Base-by-base conservation (phyloP, 2,888 invertebrate species). In the Globia sparganii region DNA sequence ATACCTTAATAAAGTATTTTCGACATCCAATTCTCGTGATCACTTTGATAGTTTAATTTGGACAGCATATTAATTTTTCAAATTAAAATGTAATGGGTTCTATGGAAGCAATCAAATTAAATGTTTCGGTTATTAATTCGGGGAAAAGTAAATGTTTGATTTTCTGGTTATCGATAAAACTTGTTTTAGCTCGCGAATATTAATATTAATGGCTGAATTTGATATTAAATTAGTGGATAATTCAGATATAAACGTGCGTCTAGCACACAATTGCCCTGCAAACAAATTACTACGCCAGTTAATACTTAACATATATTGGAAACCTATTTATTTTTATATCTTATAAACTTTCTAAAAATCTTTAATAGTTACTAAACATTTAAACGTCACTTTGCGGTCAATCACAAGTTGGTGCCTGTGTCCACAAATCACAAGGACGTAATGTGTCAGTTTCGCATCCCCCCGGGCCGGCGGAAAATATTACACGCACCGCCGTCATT, bases 401-500 rank as follows among this genome's bases (percentile, higher is more conserved):
- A 67, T 77, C 78, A 69, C 59, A 72, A 66, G 71, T 75, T 68
- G n/a, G 65, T 46, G 34, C 58, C 64, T 53, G 69, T 77, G 77
- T 76, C 76, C 80, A 85, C 79, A 89, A 85, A 82, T 84, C 81
- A 86, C 75, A 80, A 81, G 78, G 71, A 80, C 78, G 86, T 86
- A 87, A 86, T 87, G 80, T 81, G 84, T 80, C 81, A 85, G 75
- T 68, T 72, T 69, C 79, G 72, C 64, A 74, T 86, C 87, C 91
- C 81, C 81, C 74, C 82, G 89, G 91, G 89, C 87, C 74, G 67
- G 64, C 81, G 84, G 87, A 88, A 92, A 92, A 93, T 92, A 94
- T 94, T 92, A 92, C 93, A 91, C 91, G 91, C 92, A 87, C 91
- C 88, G 88, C 90, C 91, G 91, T 92, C 92, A 91, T 93, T 93